Evolutionary conservation across 2,113 vertebrate species (phyloP).

Genomic region (Triplophysa tibetana): DNA sequence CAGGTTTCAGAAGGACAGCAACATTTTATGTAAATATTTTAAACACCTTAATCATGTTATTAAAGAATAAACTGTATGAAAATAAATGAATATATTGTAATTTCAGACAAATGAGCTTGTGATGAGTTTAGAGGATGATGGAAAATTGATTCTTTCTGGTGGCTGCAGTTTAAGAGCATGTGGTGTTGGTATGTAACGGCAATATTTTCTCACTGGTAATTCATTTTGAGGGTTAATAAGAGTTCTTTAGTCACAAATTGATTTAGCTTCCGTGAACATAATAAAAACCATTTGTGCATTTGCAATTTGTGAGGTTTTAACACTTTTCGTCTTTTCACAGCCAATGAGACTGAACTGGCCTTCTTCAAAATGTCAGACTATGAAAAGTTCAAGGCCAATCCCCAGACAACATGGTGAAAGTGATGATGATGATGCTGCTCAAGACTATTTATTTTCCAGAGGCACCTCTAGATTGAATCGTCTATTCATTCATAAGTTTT

Average conservation of each 20-base stretch:
- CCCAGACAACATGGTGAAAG: conserved; percentile 70
- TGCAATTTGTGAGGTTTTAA: not conserved
- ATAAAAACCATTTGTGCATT: not conserved
- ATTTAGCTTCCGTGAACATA: not conserved
- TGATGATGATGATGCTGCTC: not conserved
- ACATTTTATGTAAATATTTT: no score
- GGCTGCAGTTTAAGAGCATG: conserved; percentile 76
- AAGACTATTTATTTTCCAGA: not conserved
- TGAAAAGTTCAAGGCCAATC: conserved; percentile 83
- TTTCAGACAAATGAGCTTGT: conserved; percentile 89
- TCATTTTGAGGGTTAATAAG: no score
- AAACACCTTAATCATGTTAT: no score
- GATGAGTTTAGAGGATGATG: conserved; percentile 88
- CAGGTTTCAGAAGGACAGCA: no score
- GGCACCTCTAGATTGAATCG: not conserved
- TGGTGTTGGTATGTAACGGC: conserved; percentile 79
- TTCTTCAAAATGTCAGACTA: conserved; percentile 91
- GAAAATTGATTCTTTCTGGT: conserved; percentile 80
- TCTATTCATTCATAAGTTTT: not conserved
- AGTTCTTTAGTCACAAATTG: no score
- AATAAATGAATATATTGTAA: not conserved
- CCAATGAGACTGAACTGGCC: conserved; percentile 89
- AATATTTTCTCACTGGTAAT: not conserved
- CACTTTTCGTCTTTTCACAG: conserved; percentile 65
- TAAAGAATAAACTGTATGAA: not conserved